Evolutionary conservation across 2,113 vertebrate species (phyloP).

Genomic region (Brienomyrus longianalis): DNA sequence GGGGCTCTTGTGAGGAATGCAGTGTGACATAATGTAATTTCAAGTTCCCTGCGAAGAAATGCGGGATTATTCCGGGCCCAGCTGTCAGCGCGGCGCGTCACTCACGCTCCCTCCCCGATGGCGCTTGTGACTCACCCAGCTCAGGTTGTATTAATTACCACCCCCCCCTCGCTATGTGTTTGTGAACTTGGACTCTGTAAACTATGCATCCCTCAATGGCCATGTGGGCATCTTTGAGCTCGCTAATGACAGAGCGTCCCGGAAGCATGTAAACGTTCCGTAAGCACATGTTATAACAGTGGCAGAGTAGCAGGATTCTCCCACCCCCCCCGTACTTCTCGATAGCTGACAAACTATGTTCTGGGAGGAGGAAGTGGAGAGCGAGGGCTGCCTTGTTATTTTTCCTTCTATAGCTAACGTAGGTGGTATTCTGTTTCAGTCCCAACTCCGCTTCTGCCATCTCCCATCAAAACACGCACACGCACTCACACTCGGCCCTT

Average conservation of each 20-base stretch:
- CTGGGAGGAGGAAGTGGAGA: background rate
- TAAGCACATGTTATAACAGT: background rate
- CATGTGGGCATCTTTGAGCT: background rate
- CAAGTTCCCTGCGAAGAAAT: background rate
- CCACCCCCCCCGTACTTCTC: background rate
- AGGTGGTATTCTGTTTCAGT: slow-evolving; percentile 9
- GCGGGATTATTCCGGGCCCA: background rate
- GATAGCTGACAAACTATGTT: background rate
- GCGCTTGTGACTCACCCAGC: background rate
- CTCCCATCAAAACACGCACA: background rate
- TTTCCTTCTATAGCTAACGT: background rate
- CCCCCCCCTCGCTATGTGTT: background rate
- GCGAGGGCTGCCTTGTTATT: background rate
- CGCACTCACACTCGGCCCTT: background rate
- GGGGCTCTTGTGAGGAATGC: background rate
- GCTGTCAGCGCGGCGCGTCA: background rate
- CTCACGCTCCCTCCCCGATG: background rate
- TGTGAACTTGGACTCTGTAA: background rate
- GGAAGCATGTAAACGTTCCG: background rate
- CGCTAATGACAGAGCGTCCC: background rate
- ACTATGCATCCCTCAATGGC: background rate
- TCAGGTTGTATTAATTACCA: background rate
- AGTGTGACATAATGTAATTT: slow-evolving; percentile 1
- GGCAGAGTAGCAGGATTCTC: background rate
- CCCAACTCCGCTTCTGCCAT: background rate